Conservation (phyloP, 2,888 invertebrate species). For the Anorthoa munda region DNA sequence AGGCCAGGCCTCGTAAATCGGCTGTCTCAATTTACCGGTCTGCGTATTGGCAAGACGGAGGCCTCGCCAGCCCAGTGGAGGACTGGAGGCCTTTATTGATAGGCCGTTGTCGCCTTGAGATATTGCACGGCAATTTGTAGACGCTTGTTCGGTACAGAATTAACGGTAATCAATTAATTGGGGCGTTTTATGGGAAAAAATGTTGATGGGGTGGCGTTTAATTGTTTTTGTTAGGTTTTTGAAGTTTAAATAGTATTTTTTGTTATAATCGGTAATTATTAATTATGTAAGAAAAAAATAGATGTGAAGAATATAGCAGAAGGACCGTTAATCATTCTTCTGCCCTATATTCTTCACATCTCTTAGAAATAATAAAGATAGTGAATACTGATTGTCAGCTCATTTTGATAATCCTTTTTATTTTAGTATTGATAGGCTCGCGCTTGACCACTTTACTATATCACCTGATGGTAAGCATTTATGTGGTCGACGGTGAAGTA, state of each 20-base stretch:
- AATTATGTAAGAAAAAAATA: too few relatives aligned
- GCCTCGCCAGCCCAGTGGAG: constrained; percentile 57
- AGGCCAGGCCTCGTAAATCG: constrained; percentile 74
- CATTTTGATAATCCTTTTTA: not conserved
- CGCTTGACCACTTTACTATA: too few relatives aligned
- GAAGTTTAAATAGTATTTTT: not conserved
- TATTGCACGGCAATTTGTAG: constrained; percentile 83
- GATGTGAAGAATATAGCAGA: too few relatives aligned
- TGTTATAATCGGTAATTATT: not conserved
- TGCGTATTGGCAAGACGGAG: constrained; percentile 73
- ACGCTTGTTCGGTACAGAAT: constrained; percentile 60
- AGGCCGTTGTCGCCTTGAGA: constrained; percentile 87
- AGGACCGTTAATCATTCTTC: too few relatives aligned
- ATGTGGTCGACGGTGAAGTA: too few relatives aligned
- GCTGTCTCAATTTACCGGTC: constrained; percentile 77
- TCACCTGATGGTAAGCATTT: too few relatives aligned
- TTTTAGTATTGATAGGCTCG: too few relatives aligned
- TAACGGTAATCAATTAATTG: constrained; percentile 73
- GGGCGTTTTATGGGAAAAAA: constrained; percentile 46
- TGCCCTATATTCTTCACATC: too few relatives aligned
- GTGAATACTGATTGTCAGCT: not conserved
- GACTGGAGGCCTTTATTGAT: constrained; percentile 82
- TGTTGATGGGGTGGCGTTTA: constrained; percentile 22
- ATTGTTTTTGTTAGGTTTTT: constrained; percentile 18
- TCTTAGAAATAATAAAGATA: not conserved